Evolutionary conservation across 2,888 invertebrate species (phyloP).

Genomic region (Pecten maximus): DNA sequence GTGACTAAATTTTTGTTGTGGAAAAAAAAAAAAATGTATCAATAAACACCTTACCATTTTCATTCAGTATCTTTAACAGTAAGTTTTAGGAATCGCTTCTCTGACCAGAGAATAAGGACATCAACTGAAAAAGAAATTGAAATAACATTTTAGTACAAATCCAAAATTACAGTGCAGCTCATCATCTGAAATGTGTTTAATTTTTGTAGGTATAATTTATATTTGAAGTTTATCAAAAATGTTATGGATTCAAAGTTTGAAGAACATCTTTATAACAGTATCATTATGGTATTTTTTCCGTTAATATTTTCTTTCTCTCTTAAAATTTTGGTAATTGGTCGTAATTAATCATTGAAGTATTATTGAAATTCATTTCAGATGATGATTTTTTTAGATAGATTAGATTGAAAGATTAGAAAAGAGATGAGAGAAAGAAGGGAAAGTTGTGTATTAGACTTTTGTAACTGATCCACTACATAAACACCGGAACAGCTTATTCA

Average conservation of each 20-base stretch:
- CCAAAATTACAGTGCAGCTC: neutral
- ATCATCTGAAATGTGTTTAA: neutral
- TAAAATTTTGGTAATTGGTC: no score
- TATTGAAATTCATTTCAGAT: slow-evolving; percentile 18
- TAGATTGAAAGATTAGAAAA: neutral
- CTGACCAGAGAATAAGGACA: slow-evolving; percentile 17
- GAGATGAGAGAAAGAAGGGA: neutral
- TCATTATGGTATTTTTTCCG: no score
- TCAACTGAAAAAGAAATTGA: slow-evolving; percentile 24
- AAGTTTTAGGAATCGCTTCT: slow-evolving; percentile 3
- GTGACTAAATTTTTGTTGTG: slow-evolving; percentile 18
- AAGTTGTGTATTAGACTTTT: no score
- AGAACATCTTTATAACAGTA: neutral
- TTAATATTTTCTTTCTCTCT: no score
- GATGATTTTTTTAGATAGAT: neutral
- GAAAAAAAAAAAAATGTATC: neutral
- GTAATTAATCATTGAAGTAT: neutral
- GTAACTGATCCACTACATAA: no score
- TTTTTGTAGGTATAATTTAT: neutral
- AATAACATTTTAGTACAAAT: neutral
- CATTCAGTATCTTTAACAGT: slow-evolving; percentile 23
- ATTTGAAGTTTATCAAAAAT: no score
- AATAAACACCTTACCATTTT: slow-evolving; percentile 21
- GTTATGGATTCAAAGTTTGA: neutral
- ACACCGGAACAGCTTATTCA: no score